Base-by-base conservation (phyloP, 2,797 vertebrate species). In the Parauchenoglanis punctatus region DNA sequence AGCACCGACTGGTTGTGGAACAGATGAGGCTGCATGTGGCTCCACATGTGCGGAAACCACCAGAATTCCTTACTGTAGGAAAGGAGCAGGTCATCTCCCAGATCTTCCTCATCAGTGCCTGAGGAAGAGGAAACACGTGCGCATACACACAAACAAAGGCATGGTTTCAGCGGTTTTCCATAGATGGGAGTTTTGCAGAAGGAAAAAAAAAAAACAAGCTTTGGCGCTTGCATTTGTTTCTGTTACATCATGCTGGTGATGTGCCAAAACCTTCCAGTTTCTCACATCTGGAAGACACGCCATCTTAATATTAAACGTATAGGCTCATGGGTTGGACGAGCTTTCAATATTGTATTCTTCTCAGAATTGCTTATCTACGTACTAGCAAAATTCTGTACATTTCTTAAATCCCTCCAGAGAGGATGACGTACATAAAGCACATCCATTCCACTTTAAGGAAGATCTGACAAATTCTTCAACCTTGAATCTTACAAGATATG, bases 31-130 rank as follows among this genome's bases (percentile, higher is more conserved):
- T 99, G 98, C 98, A 99, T 99, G 94, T 99, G 98, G 93, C 98
- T 99, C 98, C 98, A 99, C 98, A 99, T 99, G 95, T 99, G 98
- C 0, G 98, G 98, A 87, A 99, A 99, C 98, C 98, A 99, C 98
- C 98, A 99, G 94, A 99, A 99, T 95, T 99, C 98, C 92, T 96
- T 98, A 91, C 98, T 97, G 0, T 97, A 98, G 23, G 97, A 98
- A 70, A 99, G 96, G 92, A 99, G 96, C 92, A 99, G 96, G 93
- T 99, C 98, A 0, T 99, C 98, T 0, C 99, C 99, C 31, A 98
- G 96, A 0, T 99, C 98, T 93, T 99, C 99, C 0, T 98, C 98
- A 46, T 99, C 98, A 0, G 98, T 98, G 93, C 99, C 99, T 99
- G 92, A 23, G 40, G 40, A 54, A 31, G 40, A 86, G 81, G 28